Percentiles rank a stretch among this genome's conserved stretches.
Conservation (phyloP, 2,797 vertebrate species). For the Rhinogobio ventralis region DNA sequence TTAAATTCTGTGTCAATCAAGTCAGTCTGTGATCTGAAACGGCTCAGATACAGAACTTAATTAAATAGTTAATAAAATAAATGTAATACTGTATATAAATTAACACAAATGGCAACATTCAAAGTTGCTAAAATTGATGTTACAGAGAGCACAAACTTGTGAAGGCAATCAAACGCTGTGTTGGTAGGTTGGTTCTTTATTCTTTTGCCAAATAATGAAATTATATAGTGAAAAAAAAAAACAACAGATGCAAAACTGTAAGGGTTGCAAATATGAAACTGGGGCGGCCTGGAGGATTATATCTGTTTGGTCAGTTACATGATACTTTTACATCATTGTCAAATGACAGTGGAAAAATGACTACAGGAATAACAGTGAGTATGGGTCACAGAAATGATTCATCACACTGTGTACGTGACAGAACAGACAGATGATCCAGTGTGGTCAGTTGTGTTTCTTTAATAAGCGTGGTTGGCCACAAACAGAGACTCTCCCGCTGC, state of each 20-base stretch:
- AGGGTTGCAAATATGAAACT: neutral
- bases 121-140: neutral
- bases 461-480: constrained; percentile 89
- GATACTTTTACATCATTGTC: neutral
- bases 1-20: no score
- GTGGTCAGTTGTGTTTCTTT: constrained; percentile 62
- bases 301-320: neutral
- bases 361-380: no score
- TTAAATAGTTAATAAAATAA: neutral
- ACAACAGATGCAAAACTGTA: neutral
- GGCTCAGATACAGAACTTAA: neutral
- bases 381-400: neutral
- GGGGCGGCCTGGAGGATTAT: no score
- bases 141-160: neutral
- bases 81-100: neutral
- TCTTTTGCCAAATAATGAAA: constrained; percentile 9
- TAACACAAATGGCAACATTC: neutral
- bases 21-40: neutral
- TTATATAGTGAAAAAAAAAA: constrained; percentile 27
- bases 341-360: neutral
- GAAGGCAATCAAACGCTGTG: constrained; percentile 15
- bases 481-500: constrained; percentile 88
- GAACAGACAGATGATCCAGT: neutral
- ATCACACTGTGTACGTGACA: neutral
- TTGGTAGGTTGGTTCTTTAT: constrained; percentile 36